Conservation (phyloP, 2,888 invertebrate genomes). For the Ischnura elegans region DNA sequence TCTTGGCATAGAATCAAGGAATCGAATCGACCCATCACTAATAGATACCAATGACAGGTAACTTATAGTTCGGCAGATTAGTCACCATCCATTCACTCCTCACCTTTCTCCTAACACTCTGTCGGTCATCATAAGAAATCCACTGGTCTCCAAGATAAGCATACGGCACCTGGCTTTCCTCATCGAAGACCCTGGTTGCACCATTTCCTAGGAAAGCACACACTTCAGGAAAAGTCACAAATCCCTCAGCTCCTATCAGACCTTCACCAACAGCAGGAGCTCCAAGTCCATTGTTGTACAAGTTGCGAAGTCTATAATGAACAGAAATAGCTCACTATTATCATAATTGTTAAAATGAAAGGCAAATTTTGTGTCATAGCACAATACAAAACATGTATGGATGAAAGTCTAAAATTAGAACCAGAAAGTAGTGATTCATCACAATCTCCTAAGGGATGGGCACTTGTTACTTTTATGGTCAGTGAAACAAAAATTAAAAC, state of each 20-base stretch:
- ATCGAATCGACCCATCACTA: too few relatives aligned
- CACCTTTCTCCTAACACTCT: conserved; percentile 86
- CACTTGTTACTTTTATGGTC: too few relatives aligned
- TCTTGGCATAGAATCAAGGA: too few relatives aligned
- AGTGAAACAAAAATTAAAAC: too few relatives aligned
- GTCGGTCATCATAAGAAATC: conserved; percentile 89
- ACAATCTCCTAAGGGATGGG: not conserved
- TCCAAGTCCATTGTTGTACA: conserved; percentile 83
- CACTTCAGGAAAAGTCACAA: conserved; percentile 85
- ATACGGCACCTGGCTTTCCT: conserved; percentile 88
- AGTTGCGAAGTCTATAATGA: conserved; percentile 82
- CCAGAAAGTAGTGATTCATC: not conserved
- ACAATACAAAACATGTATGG: not conserved
- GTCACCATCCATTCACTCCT: too few relatives aligned
- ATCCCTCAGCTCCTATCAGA: conserved; percentile 84
- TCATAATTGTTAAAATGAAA: not conserved
- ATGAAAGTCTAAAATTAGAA: not conserved
- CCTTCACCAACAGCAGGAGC: conserved; percentile 88
- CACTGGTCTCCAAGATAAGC: conserved; percentile 85
- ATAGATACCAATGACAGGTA: too few relatives aligned
- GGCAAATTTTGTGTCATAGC: not conserved
- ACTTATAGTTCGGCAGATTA: too few relatives aligned
- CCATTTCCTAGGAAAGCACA: conserved; percentile 83
- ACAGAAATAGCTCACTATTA: not conserved
- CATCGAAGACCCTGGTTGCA: conserved; percentile 83